phyloP scores from a whole-genome alignment of 2,113 vertebrate genomes.

The Gallinago jamesoni region DNA sequence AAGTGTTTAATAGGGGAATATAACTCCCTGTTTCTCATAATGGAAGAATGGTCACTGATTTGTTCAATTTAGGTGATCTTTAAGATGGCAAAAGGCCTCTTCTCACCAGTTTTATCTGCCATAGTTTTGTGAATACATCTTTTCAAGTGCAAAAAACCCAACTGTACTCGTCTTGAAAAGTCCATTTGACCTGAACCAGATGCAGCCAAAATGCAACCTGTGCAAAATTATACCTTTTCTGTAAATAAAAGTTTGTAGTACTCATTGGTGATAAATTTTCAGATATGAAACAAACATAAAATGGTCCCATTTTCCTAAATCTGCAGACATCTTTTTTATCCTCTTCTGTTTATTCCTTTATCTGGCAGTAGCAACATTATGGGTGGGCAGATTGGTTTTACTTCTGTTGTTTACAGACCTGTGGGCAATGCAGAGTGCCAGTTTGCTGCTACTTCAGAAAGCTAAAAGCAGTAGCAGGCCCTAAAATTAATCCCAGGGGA shows the following conservation, averaged over 20 bases:
- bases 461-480: not conserved
- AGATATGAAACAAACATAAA: not conserved
- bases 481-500: not conserved
- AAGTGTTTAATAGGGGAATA: not conserved
- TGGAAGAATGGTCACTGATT: not conserved
- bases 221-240: not conserved
- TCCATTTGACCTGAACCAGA: not conserved
- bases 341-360: not conserved
- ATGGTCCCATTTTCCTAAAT: not conserved
- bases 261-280: not conserved
- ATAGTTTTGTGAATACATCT: not conserved
- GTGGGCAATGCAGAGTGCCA: not conserved
- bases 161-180: not conserved
- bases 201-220: not conserved
- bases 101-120: not conserved
- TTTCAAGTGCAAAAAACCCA: not conserved
- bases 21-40: not conserved
- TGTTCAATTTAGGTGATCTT: not conserved
- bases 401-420: not conserved
- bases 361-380: not conserved
- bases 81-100: not conserved
- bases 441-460: not conserved
- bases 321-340: not conserved
- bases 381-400: not conserved
- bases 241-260: not conserved